Evolutionary conservation across 2,797 vertebrate species (phyloP), one percentile per base, ranked within the genome.

Genomic region (Anabacerthia variegaticeps): DNA sequence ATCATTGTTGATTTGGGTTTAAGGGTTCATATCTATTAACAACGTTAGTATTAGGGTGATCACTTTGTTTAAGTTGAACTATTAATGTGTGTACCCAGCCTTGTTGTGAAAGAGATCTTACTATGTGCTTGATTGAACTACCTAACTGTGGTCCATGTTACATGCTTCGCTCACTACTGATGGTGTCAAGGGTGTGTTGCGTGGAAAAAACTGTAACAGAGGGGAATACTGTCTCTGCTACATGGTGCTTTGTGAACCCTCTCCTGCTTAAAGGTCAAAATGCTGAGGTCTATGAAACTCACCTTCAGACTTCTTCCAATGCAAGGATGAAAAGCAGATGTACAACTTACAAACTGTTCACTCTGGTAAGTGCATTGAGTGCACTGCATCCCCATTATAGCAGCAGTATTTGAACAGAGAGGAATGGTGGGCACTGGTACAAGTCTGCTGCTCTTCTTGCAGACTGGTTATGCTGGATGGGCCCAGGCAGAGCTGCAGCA

Each of bases 141-240:
- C 2, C 0, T 58, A 56, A 23, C 23, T 68, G 9, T 2, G 2
- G 22, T 28, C 6, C 14, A 10, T 44, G 7, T 24, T 28, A 15
- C 0, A 1, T n/a, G 54, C 30, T 51, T 69, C n/a, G 3, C 18
- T 51, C 3, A 0, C 12, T 66, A 1, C 30, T 46, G 17, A 5
- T 39, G 16, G 22, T n/a, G 12, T 58, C 34, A 28, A 18, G 24
- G 15, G 10, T 52, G 2, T 4, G 12, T n/a, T 92, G 49, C 30
- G 39, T 34, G 71, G n/a, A 44, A 65, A 71, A 63, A 63, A 10
- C 19, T 11, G 3, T 63, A 36, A 46, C 4, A 28, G 21, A 32
- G 14, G 10, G 8, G 11, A 72, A 43, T 16, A 9, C 9, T 8
- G 0, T 46, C n/a, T n/a, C 26, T 49, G n/a, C 36, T 55, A 3